Conservation (phyloP, 1,140 invertebrate genomes). For the Drosophila willistoni region DNA sequence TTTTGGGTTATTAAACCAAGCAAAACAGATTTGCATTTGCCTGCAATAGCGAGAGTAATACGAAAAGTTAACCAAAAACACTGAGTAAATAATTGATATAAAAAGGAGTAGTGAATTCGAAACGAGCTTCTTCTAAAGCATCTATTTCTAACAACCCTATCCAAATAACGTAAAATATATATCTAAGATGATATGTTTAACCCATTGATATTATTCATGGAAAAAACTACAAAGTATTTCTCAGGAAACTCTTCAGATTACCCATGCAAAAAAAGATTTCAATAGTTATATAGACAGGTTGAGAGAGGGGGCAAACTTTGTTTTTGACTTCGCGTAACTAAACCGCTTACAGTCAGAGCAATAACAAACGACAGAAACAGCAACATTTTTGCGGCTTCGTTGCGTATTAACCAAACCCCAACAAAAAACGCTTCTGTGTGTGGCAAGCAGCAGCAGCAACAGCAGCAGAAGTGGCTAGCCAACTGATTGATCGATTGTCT, state of each 20-base stretch:
- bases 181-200: too few relatives aligned
- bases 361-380: neutral
- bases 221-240: too few relatives aligned
- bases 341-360: slow-evolving; percentile 8
- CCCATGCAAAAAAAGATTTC: neutral
- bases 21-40: slow-evolving; percentile 10
- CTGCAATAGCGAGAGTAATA: neutral
- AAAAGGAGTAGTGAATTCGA: too few relatives aligned
- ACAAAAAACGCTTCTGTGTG: slow-evolving; percentile 10
- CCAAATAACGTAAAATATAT: too few relatives aligned
- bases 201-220: too few relatives aligned
- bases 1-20: slow-evolving; percentile 13
- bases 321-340: slow-evolving; percentile 11
- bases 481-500: slow-evolving; percentile 14
- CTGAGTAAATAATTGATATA: too few relatives aligned
- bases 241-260: neutral
- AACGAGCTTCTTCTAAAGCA: too few relatives aligned
- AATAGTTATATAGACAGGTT: neutral
- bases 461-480: neutral
- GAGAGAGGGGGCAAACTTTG: neutral
- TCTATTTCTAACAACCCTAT: too few relatives aligned
- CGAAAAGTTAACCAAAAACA: neutral
- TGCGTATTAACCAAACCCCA: slow-evolving; percentile 12
- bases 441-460: slow-evolving; percentile 1
- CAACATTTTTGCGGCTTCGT: slow-evolving; percentile 13